Evolutionary conservation across 2,113 vertebrate species (phyloP), one percentile per base, ranked within the genome.

Genomic region (Thunnus thynnus): DNA sequence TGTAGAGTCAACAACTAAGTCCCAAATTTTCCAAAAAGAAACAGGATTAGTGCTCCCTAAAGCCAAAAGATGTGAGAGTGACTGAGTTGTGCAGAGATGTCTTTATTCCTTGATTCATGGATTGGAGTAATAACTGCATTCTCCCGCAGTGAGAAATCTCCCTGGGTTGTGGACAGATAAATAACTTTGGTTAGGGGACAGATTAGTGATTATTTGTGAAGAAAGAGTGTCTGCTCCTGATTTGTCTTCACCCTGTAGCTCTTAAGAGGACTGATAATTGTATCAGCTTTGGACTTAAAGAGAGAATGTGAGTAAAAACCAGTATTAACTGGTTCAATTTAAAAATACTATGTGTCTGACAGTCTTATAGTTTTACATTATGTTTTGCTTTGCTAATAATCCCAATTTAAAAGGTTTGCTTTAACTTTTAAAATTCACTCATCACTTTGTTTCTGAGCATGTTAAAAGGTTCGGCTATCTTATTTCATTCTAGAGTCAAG

Each of bases 171-270:
- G 25, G 27, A 27, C 75, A 67, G 54, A 72, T 67, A 48, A 48
- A 72, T 73, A 61, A 41, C 68, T 48, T 50, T 17, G 27, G 16
- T 69, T 82, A 69, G 57, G 25, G n/a, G n/a, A 27, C 51, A 82
- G 44, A 76, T 76, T 63, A 64, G 57, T 57, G n/a, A 70, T 69
- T 70, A 11, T 82, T 63, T 57, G 64, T 41, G 14, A 14, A 20
- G 48, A 47, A 16, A 44, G 17, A 16, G 17, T 27, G 10, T 58
- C 22, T 80, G 62, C 7, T 36, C 54, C 25, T 13, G 36, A 13
- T 65, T 50, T 47, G 27, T 48, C n/a, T 57, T 57, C 30, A 50
- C 44, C 27, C 16, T 72, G 13, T 30, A 55, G 17, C 51, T 74
- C 57, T 32, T 20, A 22, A 25, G 13, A 36, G 13, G 65, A 22